Evolutionary conservation across 2,888 invertebrate species (phyloP).

Genomic region (Sericinus montela): DNA sequence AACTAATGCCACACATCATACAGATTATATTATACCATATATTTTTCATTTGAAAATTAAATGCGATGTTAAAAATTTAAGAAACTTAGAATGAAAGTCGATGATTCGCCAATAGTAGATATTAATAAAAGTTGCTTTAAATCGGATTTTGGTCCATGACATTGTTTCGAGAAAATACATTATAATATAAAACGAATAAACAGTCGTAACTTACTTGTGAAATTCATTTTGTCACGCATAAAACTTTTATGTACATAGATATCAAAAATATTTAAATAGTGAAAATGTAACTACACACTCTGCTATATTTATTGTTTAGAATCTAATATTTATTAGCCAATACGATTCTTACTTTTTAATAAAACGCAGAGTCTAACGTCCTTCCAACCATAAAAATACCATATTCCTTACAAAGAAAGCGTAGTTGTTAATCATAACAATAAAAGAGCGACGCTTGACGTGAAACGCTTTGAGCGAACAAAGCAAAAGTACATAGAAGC

Average conservation of each 20-base stretch:
- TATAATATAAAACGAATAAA: no score
- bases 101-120: no score
- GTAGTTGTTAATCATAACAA: conserved; percentile 33
- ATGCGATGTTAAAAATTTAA: no score
- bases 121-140: no score
- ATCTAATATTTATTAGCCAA: conserved; percentile 19
- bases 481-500: conserved; percentile 38
- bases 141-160: no score
- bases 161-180: no score
- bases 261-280: conserved; percentile 6
- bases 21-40: neutral
- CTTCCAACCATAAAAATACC: conserved; percentile 13
- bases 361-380: conserved; percentile 9
- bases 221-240: neutral
- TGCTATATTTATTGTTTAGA: conserved; percentile 13
- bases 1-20: conserved; percentile 8
- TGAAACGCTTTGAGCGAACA: conserved; percentile 32
- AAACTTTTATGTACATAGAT: neutral
- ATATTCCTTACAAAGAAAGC: conserved; percentile 20
- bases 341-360: conserved; percentile 4
- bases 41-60: no score
- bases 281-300: neutral
- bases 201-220: neutral
- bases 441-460: conserved; percentile 32
- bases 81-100: no score